phyloP scores from a whole-genome alignment of 2,888 invertebrate genomes.

The Micoletzkya japonica region DNA sequence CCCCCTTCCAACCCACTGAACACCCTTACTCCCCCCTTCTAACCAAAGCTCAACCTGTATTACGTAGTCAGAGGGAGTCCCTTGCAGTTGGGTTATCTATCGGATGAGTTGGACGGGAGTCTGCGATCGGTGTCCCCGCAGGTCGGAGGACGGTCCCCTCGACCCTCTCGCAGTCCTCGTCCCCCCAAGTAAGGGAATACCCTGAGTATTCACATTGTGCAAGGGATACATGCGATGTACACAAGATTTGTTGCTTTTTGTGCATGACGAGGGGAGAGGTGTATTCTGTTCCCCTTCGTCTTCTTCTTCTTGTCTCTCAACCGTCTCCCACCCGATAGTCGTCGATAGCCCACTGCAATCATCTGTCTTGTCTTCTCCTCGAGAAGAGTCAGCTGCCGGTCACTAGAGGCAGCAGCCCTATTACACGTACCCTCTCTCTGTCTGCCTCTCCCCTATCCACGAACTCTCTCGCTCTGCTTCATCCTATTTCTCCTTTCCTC shows the following conservation, averaged over 20 bases:
- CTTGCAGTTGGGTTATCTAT: slow-evolving; percentile 25
- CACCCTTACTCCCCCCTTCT: not conserved
- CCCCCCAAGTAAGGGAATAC: slow-evolving; percentile 11
- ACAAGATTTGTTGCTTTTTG: not conserved
- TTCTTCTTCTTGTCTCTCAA: not conserved
- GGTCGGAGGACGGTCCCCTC: not conserved
- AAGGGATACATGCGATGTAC: not conserved
- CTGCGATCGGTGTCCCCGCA: slow-evolving; percentile 19
- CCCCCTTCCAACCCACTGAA: not conserved
- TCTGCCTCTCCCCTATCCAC: not conserved
- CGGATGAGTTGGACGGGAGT: slow-evolving; percentile 22
- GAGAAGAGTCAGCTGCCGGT: slow-evolving; percentile 1
- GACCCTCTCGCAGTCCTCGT: slow-evolving; percentile 22
- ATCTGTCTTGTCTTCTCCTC: too few relatives aligned
- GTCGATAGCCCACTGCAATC: too few relatives aligned
- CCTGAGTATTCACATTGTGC: not conserved
- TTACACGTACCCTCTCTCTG: slow-evolving; percentile 2
- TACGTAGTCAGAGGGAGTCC: too few relatives aligned
- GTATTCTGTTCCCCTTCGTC: not conserved
- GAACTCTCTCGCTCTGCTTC: not conserved
- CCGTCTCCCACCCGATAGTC: not conserved
- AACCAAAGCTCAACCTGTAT: too few relatives aligned
- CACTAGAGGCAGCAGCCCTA: slow-evolving; percentile 10
- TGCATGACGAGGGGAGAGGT: not conserved
- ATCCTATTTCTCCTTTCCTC: not conserved